Base-by-base conservation (phyloP, 2,113 vertebrate genomes). In the Pedetes capensis region DNA sequence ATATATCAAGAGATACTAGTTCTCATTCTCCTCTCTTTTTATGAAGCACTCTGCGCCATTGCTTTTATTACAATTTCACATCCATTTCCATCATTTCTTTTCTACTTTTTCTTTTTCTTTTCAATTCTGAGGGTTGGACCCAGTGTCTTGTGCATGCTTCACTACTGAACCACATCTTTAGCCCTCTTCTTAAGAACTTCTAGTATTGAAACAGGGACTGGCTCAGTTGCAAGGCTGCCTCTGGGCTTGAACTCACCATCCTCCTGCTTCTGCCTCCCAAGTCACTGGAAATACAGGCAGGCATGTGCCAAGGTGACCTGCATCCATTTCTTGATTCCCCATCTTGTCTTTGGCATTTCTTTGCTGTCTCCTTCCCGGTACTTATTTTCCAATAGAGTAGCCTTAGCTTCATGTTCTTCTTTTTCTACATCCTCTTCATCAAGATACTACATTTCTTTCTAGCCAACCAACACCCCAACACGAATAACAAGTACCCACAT, bases 31-130 rank as follows among this genome's bases (percentile, higher is more conserved):
- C 47, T 83, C 22, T 18, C 3, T 44, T 75, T 59, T 18, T 51
- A 18, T 66, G 42, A 44, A 23, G 27, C 17, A 7, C 0, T 66
- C 5, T 34, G 8, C 18, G 1, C 32, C 2, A 6, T 44, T 44
- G 9, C 3, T 8, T 13, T 13, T 0, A n/a, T 17, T 32, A 9
- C 4, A 37, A 0, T 5, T 37, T 11, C 32, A 6, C 1, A 1
- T 47, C 17, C 6, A 0, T n/a, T 37, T n/a, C n/a, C n/a, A n/a
- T n/a, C n/a, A n/a, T n/a, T n/a, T n/a, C n/a, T n/a, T n/a, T n/a
- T n/a, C n/a, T n/a, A n/a, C n/a, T n/a, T n/a, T n/a, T n/a, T n/a
- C n/a, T n/a, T n/a, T n/a, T n/a, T n/a, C n/a, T n/a, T n/a, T n/a
- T n/a, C n/a, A n/a, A n/a, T n/a, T n/a, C n/a, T n/a, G n/a, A n/a